Evolutionary conservation across 2,113 vertebrate genomes (phyloP).

Genomic region (Redunca redunca): DNA sequence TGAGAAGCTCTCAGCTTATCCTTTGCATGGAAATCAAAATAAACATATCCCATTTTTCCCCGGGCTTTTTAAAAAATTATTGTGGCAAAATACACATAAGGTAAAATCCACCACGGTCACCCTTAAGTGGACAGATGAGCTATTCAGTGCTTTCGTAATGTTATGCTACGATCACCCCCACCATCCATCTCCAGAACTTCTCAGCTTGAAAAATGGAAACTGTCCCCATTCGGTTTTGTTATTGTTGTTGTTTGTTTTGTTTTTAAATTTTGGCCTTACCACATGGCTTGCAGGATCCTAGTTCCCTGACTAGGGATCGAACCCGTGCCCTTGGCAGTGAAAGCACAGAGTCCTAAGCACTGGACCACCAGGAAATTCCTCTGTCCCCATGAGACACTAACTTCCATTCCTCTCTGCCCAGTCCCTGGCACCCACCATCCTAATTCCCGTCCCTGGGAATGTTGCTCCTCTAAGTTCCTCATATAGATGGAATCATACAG

Average conservation of each 20-base stretch:
- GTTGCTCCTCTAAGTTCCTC: neutral
- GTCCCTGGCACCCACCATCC: neutral
- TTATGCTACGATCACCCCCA: neutral
- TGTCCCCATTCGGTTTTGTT: neutral
- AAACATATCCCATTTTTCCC: neutral
- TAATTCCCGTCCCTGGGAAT: neutral
- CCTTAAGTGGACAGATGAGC: too few species aligned
- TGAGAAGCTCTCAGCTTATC: neutral
- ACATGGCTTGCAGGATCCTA: neutral
- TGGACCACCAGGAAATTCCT: neutral
- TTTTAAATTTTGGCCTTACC: neutral
- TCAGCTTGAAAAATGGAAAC: neutral
- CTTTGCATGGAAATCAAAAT: constrained; percentile 3
- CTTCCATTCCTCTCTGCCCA: neutral
- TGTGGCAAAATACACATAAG: neutral
- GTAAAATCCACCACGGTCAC: neutral
- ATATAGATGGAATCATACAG: neutral
- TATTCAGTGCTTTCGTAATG: too few species aligned
- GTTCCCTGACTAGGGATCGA: neutral
- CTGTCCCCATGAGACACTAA: neutral
- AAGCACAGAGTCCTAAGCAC: neutral
- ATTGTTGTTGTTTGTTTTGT: neutral
- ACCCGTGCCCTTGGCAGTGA: neutral
- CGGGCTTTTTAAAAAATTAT: neutral
- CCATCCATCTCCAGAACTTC: neutral